Evolutionary conservation across 30 jellyfish, hydroid and myxozoan genomes (phyloP).

Genomic region (Cassiopea andromeda): DNA sequence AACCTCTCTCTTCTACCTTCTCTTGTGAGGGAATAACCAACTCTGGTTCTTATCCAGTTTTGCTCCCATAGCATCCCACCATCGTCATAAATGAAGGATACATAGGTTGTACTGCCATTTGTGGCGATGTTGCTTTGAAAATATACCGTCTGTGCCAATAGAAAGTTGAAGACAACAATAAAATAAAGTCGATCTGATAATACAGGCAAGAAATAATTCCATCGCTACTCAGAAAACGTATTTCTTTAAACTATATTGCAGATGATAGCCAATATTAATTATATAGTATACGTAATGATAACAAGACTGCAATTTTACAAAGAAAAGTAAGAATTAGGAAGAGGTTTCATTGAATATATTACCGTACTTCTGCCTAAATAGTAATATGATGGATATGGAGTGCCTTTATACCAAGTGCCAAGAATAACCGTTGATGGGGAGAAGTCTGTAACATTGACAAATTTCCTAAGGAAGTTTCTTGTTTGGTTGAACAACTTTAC

Average conservation of each 20-base stretch:
- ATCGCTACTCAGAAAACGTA: too few relatives aligned
- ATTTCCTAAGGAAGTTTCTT: constrained; percentile 3
- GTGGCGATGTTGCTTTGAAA: constrained; percentile 59
- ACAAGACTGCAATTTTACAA: too few relatives aligned
- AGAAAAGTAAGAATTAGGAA: too few relatives aligned
- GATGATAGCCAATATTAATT: too few relatives aligned
- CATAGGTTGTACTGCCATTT: constrained; percentile 45
- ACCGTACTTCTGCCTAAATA: constrained; percentile 30
- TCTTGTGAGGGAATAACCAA: neutral
- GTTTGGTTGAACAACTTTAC: constrained; percentile 47
- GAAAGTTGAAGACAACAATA: neutral
- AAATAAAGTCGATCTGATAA: neutral
- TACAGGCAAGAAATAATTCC: neutral
- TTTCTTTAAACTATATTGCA: too few relatives aligned
- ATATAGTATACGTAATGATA: too few relatives aligned
- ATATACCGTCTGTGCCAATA: constrained; percentile 8
- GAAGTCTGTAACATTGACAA: constrained; percentile 36
- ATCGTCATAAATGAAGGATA: constrained; percentile 42
- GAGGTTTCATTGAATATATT: neutral
- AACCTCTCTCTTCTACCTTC: neutral
- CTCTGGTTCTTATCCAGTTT: constrained; percentile 34
- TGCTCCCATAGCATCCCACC: constrained; percentile 63
- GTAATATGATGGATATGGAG: constrained; percentile 27
- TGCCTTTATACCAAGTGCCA: constrained; percentile 19
- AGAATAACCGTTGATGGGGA: constrained; percentile 33